Evolutionary conservation across 2,113 vertebrate species (phyloP).

Genomic region (Thunnus maccoyii): DNA sequence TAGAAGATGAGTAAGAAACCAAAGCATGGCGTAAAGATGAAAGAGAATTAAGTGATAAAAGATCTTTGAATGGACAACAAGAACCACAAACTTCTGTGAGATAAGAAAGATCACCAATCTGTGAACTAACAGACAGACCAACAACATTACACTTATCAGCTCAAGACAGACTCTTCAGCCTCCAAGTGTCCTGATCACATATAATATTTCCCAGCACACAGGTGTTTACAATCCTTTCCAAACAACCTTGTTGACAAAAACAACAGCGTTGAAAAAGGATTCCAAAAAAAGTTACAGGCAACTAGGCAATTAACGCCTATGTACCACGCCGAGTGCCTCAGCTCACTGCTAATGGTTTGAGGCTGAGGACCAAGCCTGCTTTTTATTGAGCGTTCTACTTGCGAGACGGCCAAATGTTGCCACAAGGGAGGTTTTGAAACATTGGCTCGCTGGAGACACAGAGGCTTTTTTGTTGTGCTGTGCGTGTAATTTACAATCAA

Average conservation of each 20-base stretch:
- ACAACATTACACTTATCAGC: conserved; percentile 59
- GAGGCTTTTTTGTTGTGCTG: conserved; percentile 69
- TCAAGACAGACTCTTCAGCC: conserved; percentile 48
- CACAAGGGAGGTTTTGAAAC: conserved; percentile 77
- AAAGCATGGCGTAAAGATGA: conserved; percentile 58
- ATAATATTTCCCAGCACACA: conserved; percentile 69
- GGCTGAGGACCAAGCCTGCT: conserved; percentile 67
- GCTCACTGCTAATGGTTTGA: conserved; percentile 75
- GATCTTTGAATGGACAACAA: conserved; percentile 48
- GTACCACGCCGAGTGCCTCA: conserved; percentile 58
- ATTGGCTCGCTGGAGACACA: conserved; percentile 56
- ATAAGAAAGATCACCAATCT: conserved; percentile 57
- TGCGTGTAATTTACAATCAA: conserved; percentile 74
- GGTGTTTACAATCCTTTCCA: conserved; percentile 78
- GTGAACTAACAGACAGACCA: conserved; percentile 41
- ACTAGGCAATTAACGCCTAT: conserved; percentile 75
- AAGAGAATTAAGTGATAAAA: conserved; percentile 62
- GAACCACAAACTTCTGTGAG: conserved; percentile 57
- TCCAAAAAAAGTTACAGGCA: conserved; percentile 60
- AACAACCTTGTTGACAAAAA: conserved; percentile 71
- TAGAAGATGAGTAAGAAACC: conserved; percentile 60
- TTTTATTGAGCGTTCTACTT: conserved; percentile 78
- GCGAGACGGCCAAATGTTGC: conserved; percentile 72
- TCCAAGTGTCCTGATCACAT: conserved; percentile 51
- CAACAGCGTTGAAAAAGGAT: conserved; percentile 49